Evolutionary conservation across 1,140 invertebrate species (phyloP).

Genomic region (Copidosoma floridanum): DNA sequence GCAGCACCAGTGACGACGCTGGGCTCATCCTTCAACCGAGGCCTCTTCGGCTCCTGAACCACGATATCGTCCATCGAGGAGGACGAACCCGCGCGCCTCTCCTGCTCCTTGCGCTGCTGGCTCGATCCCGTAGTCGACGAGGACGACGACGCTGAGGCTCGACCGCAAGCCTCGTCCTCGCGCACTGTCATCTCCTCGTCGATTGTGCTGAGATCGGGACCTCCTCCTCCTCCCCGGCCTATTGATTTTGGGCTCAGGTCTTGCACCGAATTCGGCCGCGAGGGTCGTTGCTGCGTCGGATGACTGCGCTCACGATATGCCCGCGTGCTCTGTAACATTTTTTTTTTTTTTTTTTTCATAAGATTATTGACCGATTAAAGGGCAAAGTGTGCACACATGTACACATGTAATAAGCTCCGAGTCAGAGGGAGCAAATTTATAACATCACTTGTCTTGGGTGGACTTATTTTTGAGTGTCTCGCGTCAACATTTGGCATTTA

Average conservation of each 20-base stretch:
- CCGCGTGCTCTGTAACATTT: slow-evolving; percentile 34
- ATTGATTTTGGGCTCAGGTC: slow-evolving; percentile 45
- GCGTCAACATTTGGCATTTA: too few species aligned
- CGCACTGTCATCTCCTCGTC: slow-evolving; percentile 31
- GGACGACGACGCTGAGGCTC: slow-evolving; percentile 31
- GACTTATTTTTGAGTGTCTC: too few species aligned
- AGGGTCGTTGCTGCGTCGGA: slow-evolving; percentile 17
- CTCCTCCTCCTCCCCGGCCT: neutral
- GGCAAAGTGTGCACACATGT: too few species aligned
- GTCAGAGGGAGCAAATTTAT: too few species aligned
- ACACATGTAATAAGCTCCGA: too few species aligned
- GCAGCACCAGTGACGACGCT: too few species aligned
- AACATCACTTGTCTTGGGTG: too few species aligned
- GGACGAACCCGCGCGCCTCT: slow-evolving; percentile 26
- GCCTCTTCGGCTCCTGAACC: slow-evolving; percentile 28
- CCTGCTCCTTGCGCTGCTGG: slow-evolving; percentile 23
- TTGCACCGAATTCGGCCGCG: slow-evolving; percentile 35
- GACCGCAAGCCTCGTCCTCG: slow-evolving; percentile 38
- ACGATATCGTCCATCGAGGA: slow-evolving; percentile 20
- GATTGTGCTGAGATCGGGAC: neutral
- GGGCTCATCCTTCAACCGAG: slow-evolving; percentile 31
- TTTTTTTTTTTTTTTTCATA: too few species aligned
- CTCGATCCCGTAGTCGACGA: slow-evolving; percentile 12
- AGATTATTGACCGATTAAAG: too few species aligned
- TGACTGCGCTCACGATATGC: slow-evolving; percentile 36